These are phyloP conservation scores for Leucoma salicis DNA, from an alignment of 2,888 invertebrate genomes.

Conservation along the genomic window DNA sequence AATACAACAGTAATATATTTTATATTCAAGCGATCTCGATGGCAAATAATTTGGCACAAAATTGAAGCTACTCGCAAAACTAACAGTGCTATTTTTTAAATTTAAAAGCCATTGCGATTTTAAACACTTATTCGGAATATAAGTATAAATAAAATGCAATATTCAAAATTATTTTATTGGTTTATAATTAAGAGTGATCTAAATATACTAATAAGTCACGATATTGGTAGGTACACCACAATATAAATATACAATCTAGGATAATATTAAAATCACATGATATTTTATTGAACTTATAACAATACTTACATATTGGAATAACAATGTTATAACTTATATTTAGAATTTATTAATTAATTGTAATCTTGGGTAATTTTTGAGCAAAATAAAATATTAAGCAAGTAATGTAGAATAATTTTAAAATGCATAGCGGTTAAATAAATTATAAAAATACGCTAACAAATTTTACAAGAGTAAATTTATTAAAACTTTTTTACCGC, in stretches of 20 bases:
- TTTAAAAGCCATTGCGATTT: not conserved
- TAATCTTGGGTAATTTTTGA: slow-evolving; percentile 33
- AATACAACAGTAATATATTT: slow-evolving; percentile 58
- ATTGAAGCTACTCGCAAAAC: slow-evolving; percentile 46
- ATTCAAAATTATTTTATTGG: too few relatives aligned
- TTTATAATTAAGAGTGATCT: too few relatives aligned
- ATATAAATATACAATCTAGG: too few relatives aligned
- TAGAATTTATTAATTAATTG: too few relatives aligned
- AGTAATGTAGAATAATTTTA: not conserved
- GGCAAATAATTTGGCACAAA: slow-evolving; percentile 79
- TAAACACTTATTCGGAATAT: not conserved
- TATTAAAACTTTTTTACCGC: too few relatives aligned
- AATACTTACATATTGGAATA: slow-evolving; percentile 30
- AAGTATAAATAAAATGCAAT: too few relatives aligned
- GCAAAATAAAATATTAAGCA: slow-evolving; percentile 17
- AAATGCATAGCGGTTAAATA: not conserved
- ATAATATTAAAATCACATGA: slow-evolving; percentile 33
- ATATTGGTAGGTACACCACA: too few relatives aligned
- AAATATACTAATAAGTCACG: too few relatives aligned
- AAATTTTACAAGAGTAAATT: too few relatives aligned
- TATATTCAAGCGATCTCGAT: slow-evolving; percentile 52
- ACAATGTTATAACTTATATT: slow-evolving; percentile 19
- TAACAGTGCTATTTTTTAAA: too few relatives aligned
- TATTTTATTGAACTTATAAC: slow-evolving; percentile 16
- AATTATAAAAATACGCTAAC: too few relatives aligned